Evolutionary conservation across 2,797 vertebrate species (phyloP).

Genomic region (Iguana delicatissima): DNA sequence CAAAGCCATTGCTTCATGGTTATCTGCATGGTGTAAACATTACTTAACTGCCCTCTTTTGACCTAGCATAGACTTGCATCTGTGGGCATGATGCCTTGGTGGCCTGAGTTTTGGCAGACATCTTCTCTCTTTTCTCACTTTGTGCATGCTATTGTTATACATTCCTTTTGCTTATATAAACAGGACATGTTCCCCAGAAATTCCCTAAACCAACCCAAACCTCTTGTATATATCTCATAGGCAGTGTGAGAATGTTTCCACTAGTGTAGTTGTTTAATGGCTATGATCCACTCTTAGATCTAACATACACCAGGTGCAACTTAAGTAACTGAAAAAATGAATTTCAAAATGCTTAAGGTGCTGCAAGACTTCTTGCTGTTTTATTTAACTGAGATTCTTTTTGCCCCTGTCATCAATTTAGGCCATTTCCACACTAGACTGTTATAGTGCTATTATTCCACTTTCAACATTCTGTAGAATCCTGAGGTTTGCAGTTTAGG

Average conservation of each 20-base stretch:
- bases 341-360: background rate
- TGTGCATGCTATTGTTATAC: too few species aligned
- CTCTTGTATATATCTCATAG: background rate
- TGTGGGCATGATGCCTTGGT: too few species aligned
- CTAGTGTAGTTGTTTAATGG: background rate
- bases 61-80: background rate
- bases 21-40: background rate
- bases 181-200: background rate
- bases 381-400: background rate
- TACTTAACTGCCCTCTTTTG: background rate
- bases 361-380: background rate
- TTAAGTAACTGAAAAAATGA: background rate
- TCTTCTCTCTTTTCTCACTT: background rate
- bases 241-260: background rate
- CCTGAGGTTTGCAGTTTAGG: too few species aligned
- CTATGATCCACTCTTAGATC: background rate
- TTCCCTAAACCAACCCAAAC: background rate
- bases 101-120: background rate
- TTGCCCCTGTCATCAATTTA: background rate
- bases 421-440: too few species aligned
- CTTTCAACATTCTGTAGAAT: too few species aligned
- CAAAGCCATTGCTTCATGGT: background rate
- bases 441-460: too few species aligned
- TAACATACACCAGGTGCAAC: background rate
- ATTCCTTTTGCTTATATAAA: background rate